A percentile compares a stretch with the other conserved stretches of the same genome.
phyloP scores from a whole-genome alignment of 2,888 invertebrate species.

The Cepaea hortensis region DNA sequence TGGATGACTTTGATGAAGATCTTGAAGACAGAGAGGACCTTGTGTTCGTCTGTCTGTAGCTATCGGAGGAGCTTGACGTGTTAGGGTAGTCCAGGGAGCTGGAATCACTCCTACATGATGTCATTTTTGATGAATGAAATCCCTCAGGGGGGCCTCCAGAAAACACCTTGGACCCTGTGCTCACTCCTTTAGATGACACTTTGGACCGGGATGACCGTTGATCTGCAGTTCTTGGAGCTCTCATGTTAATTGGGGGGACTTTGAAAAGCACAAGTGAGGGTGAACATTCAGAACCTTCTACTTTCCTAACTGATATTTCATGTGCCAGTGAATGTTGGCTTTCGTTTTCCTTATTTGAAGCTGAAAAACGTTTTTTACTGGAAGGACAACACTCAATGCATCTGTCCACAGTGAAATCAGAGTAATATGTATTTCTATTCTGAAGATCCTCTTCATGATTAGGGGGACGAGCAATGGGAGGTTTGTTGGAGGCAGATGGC shows the following conservation, averaged over 20 bases:
- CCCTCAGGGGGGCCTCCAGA: too few species aligned
- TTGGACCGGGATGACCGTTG: not conserved
- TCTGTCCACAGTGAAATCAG: constrained; percentile 68
- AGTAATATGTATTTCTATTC: constrained; percentile 67
- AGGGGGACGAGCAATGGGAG: constrained; percentile 52
- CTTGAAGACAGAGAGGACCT: constrained; percentile 21
- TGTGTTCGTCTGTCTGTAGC: not conserved
- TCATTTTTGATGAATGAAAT: not conserved
- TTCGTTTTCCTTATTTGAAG: constrained; percentile 17
- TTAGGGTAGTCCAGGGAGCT: not conserved
- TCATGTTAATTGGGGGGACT: constrained; percentile 4
- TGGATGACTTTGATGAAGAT: constrained; percentile 49
- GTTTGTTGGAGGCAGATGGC: constrained; percentile 40
- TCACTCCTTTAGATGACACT: not conserved
- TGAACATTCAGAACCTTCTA: constrained; percentile 48
- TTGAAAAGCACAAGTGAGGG: constrained; percentile 29
- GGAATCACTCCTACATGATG: constrained; percentile 7
- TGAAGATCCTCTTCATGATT: constrained; percentile 62
- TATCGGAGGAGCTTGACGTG: not conserved
- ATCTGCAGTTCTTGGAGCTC: constrained; percentile 24
- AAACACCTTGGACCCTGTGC: too few species aligned
- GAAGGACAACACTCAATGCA: constrained; percentile 61
- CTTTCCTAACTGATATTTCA: constrained; percentile 33
- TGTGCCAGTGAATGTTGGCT: not conserved
- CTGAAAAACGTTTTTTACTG: not conserved